Evolutionary conservation across 2,888 invertebrate genomes (phyloP).

Genomic region (Drosophila formosana): DNA sequence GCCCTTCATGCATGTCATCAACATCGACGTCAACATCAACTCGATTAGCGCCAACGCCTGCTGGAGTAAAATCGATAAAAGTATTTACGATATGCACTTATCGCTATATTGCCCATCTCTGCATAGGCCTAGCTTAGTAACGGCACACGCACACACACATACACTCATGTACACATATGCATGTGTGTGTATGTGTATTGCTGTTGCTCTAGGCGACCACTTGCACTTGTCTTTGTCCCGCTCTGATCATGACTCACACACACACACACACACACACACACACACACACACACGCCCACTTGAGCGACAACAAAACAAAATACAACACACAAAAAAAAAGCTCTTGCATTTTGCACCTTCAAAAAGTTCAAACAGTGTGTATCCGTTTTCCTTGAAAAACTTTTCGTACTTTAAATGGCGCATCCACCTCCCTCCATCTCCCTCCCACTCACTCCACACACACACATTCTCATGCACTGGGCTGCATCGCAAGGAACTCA

Average conservation of each 20-base stretch:
- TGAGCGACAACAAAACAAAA: slow-evolving; percentile 45
- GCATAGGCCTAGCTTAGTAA: neutral
- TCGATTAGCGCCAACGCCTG: slow-evolving; percentile 65
- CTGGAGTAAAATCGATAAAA: slow-evolving; percentile 75
- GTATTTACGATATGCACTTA: slow-evolving; percentile 47
- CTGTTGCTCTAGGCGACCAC: slow-evolving; percentile 60
- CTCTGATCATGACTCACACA: slow-evolving; percentile 46
- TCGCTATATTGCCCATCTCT: slow-evolving; percentile 29
- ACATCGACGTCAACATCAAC: slow-evolving; percentile 65
- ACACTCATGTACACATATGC: neutral
- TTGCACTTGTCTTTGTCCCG: slow-evolving; percentile 36
- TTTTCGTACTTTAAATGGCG: slow-evolving; percentile 57
- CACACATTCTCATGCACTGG: slow-evolving; percentile 37
- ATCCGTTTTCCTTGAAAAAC: slow-evolving; percentile 81
- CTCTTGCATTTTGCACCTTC: slow-evolving; percentile 74
- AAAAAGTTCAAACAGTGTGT: slow-evolving; percentile 74
- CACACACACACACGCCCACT: slow-evolving; percentile 34
- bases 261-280: too few species aligned
- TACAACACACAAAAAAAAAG: slow-evolving; percentile 18
- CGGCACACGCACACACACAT: neutral
- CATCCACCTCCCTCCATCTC: slow-evolving; percentile 21
- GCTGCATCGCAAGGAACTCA: slow-evolving; percentile 53
- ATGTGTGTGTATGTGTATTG: slow-evolving; percentile 5
- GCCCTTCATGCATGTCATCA: slow-evolving; percentile 68
- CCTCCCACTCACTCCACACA: neutral